Percentiles rank a stretch among this genome's conserved stretches.
Evolutionary conservation across 2,113 vertebrate species (phyloP).

Genomic region (Monarcha castaneiventris): DNA sequence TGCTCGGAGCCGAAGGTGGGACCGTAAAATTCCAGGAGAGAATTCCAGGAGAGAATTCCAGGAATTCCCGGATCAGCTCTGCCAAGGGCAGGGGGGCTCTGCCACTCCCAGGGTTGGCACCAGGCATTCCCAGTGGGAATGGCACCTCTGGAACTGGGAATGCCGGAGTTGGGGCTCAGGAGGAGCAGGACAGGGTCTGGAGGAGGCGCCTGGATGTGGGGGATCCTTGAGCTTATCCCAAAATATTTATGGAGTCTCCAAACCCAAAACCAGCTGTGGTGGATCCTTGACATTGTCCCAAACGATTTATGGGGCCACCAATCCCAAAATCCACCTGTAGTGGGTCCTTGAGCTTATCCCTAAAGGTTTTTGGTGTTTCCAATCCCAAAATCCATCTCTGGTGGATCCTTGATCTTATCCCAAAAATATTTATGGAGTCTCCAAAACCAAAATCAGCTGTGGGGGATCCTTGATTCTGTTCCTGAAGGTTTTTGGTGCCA

Average conservation of each 20-base stretch:
- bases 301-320: rapidly evolving
- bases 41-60: neutral
- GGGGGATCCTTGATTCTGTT: no score
- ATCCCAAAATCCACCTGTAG: rapidly evolving
- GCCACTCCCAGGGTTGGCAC: neutral
- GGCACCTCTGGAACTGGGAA: neutral
- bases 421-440: no score
- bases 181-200: neutral
- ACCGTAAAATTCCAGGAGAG: neutral
- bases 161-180: rapidly evolving
- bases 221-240: neutral
- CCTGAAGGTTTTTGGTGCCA: no score
- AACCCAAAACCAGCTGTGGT: rapidly evolving
- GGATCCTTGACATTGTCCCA: rapidly evolving
- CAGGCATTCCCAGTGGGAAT: neutral
- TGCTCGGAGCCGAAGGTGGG: rapidly evolving
- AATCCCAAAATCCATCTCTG: neutral
- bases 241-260: neutral
- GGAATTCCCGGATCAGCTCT: rapidly evolving
- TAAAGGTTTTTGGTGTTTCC: neutral
- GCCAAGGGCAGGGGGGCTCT: neutral
- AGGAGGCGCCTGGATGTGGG: neutral
- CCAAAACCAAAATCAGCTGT: no score
- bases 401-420: neutral
- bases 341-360: neutral